These are phyloP conservation scores for Cichlasoma orientale DNA, from an alignment of 2,797 vertebrate genomes.

Conservation along the genomic window DNA sequence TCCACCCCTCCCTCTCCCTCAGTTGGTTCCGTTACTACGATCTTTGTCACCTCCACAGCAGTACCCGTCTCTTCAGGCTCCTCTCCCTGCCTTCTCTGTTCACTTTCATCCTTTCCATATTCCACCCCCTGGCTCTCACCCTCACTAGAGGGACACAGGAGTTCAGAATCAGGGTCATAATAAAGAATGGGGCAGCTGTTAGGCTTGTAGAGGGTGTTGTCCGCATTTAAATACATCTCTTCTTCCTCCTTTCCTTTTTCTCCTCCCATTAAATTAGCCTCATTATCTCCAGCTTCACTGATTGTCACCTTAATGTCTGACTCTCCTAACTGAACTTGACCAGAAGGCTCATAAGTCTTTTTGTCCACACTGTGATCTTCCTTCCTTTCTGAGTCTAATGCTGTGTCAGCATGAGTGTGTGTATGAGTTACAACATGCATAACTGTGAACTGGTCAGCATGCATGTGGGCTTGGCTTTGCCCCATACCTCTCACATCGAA, in stretches of 20 bases:
- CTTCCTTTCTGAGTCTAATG: slow-evolving; percentile 42
- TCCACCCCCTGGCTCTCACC: slow-evolving; percentile 19
- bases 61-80: neutral
- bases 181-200: slow-evolving; percentile 77
- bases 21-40: neutral
- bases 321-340: slow-evolving; percentile 28
- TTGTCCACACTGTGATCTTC: slow-evolving; percentile 22
- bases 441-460: slow-evolving; percentile 50
- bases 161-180: slow-evolving; percentile 43
- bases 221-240: slow-evolving; percentile 61
- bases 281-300: neutral
- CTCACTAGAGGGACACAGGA: slow-evolving; percentile 15
- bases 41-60: slow-evolving; percentile 1
- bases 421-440: slow-evolving; percentile 68
- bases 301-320: slow-evolving; percentile 6
- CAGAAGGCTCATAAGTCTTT: slow-evolving; percentile 13
- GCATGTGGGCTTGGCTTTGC: slow-evolving; percentile 50
- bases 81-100: slow-evolving; percentile 36
- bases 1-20: slow-evolving; percentile 9
- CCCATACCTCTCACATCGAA: slow-evolving; percentile 73
- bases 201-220: slow-evolving; percentile 72
- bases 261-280: neutral
- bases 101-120: slow-evolving; percentile 13
- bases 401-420: slow-evolving; percentile 68
- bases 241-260: slow-evolving; percentile 49